These are phyloP conservation scores for Peromyscus polionotus DNA, from an alignment of 2,113 vertebrate species.

Conservation along the genomic window DNA sequence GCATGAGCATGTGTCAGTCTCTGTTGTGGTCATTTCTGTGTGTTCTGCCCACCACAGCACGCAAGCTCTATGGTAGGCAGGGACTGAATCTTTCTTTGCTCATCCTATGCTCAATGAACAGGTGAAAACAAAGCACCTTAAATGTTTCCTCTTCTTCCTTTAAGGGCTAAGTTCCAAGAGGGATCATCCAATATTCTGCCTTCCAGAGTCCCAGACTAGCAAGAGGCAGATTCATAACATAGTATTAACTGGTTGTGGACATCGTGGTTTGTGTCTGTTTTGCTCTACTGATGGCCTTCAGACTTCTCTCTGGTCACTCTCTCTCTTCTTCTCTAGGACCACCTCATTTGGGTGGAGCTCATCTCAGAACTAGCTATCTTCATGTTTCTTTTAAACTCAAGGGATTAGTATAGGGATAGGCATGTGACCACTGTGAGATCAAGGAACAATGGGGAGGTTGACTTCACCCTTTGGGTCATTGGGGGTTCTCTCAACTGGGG, in stretches of 20 bases:
- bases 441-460: not conserved
- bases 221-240: not conserved
- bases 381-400: not conserved
- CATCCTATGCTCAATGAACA: not conserved
- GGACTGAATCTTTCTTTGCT: accelerated
- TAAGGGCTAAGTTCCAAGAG: not conserved
- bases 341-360: not conserved
- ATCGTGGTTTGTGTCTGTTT: not conserved
- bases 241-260: no score
- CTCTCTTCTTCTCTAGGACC: not conserved
- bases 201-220: no score
- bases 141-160: not conserved
- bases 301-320: not conserved
- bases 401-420: not conserved
- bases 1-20: accelerated
- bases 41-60: not conserved
- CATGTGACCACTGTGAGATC: not conserved
- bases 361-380: not conserved
- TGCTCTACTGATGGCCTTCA: not conserved
- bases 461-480: not conserved
- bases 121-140: not conserved
- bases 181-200: not conserved
- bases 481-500: not conserved
- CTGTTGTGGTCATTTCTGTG: accelerated
- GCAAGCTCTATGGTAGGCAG: not conserved